phyloP scores from a whole-genome alignment of 1,140 invertebrate species.

The Ips typographus region DNA sequence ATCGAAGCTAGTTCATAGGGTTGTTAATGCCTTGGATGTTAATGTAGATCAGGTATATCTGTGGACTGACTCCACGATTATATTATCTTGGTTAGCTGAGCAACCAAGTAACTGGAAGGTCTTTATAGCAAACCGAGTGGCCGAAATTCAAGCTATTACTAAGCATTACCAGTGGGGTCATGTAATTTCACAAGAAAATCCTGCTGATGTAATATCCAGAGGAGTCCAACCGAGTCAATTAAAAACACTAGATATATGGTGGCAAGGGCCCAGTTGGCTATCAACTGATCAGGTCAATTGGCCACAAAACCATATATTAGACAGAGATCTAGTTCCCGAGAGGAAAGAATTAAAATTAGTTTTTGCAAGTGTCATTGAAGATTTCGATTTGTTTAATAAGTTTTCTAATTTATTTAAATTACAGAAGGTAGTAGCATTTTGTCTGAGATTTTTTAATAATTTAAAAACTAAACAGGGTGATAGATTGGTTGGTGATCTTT shows the following conservation, averaged over 20 bases:
- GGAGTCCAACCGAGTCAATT: conserved; percentile 33
- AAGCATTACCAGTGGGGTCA: conserved; percentile 43
- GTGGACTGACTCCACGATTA: conserved; percentile 38
- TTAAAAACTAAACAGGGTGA: neutral
- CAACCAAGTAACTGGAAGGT: conserved; percentile 27
- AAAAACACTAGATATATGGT: conserved; percentile 33
- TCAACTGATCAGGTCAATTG: conserved; percentile 1
- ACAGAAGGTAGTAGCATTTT: neutral
- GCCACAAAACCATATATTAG: conserved; percentile 2
- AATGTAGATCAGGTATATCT: neutral
- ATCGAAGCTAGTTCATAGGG: conserved; percentile 33
- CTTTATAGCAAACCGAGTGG: conserved; percentile 28
- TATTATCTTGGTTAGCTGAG: conserved; percentile 28
- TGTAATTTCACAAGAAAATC: conserved; percentile 37
- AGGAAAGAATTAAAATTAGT: neutral
- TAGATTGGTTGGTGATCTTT: neutral
- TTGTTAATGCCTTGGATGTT: conserved; percentile 37
- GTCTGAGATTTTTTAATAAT: conserved; percentile 5
- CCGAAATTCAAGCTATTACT: conserved; percentile 39
- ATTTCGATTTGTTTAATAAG: neutral
- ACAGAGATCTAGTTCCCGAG: neutral
- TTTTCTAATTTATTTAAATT: neutral
- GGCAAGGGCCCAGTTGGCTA: conserved; percentile 35
- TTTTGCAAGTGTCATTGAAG: neutral
- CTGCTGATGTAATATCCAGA: conserved; percentile 42